phyloP scores from a whole-genome alignment of 2,888 invertebrate genomes.

The Pollenia amentaria region DNA sequence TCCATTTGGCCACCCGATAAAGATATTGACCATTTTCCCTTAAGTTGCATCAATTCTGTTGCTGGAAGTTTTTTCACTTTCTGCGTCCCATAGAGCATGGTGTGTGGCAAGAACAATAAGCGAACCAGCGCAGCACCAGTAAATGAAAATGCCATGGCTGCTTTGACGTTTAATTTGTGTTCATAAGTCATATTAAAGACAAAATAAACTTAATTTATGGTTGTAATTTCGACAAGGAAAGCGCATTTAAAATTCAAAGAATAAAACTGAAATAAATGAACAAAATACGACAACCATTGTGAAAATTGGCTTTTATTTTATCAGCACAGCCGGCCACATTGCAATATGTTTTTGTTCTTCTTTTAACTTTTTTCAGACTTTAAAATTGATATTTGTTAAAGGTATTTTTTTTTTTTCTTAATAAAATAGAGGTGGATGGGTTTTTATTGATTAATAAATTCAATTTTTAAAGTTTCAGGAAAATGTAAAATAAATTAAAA shows the following conservation, averaged over 20 bases:
- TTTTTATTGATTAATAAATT: too few species aligned
- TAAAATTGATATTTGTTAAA: not conserved
- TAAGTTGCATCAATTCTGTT: not conserved
- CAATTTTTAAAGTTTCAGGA: too few species aligned
- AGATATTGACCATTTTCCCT: conserved; percentile 40
- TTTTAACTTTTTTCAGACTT: not conserved
- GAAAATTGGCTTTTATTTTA: conserved; percentile 50
- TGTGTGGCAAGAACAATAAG: not conserved
- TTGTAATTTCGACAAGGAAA: conserved; percentile 64
- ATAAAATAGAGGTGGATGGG: too few species aligned
- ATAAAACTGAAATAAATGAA: conserved; percentile 34
- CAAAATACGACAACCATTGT: conserved; percentile 19
- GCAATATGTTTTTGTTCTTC: conserved; percentile 24
- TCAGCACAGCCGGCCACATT: conserved; percentile 7
- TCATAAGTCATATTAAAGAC: conserved; percentile 76
- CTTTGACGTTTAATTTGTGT: conserved; percentile 75
- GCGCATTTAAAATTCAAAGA: conserved; percentile 62
- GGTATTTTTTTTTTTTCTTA: too few species aligned
- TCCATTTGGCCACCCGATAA: conserved; percentile 20
- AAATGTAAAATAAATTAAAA: too few species aligned
- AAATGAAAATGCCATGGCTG: conserved; percentile 51
- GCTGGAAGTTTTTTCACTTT: not conserved
- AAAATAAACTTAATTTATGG: conserved; percentile 75
- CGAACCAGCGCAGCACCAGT: not conserved
- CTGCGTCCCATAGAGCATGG: not conserved